Conservation (phyloP, 2,888 invertebrate species). For the Oligia strigilis region DNA sequence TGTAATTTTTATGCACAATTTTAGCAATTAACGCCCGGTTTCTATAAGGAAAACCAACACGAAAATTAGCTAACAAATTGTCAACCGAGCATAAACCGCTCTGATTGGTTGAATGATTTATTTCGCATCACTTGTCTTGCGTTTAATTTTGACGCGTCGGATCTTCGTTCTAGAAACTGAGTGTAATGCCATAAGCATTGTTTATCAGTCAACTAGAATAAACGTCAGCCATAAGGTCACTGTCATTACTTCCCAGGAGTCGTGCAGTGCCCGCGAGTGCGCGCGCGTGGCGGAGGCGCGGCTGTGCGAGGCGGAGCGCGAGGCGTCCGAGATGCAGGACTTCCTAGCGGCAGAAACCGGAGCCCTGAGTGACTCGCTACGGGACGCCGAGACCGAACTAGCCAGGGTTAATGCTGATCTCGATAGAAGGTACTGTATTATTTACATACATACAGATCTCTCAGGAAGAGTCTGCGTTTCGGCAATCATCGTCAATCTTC, state of each 20-base stretch:
- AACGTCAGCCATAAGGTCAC: neutral
- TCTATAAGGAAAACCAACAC: neutral
- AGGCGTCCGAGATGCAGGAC: constrained; percentile 96
- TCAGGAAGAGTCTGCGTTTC: neutral
- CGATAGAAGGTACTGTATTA: constrained; percentile 79
- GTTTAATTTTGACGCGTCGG: neutral
- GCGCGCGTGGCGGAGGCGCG: constrained; percentile 93
- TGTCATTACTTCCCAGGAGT: constrained; percentile 85
- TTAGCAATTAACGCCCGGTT: too few species aligned
- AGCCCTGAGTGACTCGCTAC: constrained; percentile 94
- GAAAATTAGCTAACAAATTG: neutral
- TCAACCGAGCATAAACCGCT: neutral
- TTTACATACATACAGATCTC: neutral
- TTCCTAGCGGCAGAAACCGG: constrained; percentile 96
- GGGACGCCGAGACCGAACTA: constrained; percentile 94
- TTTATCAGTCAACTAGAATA: neutral
- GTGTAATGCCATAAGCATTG: neutral
- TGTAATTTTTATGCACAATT: neutral
- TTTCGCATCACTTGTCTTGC: neutral
- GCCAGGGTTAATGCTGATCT: constrained; percentile 80
- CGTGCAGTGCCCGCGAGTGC: constrained; percentile 92
- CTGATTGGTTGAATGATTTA: neutral
- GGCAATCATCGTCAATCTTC: neutral
- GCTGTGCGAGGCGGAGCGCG: constrained; percentile 94
- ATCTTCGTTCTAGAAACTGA: neutral